These are phyloP conservation scores for Nudaria mundana DNA, from an alignment of 2,888 invertebrate species.

Conservation along the genomic window DNA sequence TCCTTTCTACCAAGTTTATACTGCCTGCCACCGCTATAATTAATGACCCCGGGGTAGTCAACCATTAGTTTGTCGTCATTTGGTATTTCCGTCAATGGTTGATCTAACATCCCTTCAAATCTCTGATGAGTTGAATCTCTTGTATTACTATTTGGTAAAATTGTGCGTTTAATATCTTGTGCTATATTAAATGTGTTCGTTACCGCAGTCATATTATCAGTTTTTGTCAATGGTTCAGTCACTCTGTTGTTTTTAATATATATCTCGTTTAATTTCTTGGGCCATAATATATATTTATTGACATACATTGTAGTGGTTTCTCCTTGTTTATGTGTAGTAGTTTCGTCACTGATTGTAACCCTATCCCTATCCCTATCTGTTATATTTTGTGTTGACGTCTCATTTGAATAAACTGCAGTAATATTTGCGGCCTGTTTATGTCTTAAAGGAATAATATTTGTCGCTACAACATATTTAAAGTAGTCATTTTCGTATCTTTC, in stretches of 20 bases:
- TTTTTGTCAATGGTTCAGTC: not conserved
- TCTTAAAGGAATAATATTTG: constrained; percentile 1
- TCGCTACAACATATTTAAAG: constrained; percentile 18
- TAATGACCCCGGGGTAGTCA: constrained; percentile 4
- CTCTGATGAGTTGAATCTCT: too few relatives aligned
- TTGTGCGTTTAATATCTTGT: not conserved
- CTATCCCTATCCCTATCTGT: not conserved
- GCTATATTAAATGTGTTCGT: not conserved
- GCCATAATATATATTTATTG: not conserved
- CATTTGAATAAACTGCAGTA: not conserved
- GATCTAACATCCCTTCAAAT: too few relatives aligned
- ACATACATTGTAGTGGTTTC: not conserved
- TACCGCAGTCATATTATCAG: not conserved
- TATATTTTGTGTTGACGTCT: not conserved
- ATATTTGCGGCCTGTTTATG: not conserved
- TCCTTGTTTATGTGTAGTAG: not conserved
- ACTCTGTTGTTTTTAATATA: not conserved
- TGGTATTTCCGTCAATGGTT: constrained; percentile 1
- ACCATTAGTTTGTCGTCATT: constrained; percentile 11
- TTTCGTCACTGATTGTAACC: not conserved
- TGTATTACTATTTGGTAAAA: not conserved
- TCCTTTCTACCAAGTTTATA: constrained; percentile 17
- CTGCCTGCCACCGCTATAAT: constrained; percentile 2
- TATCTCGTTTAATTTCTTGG: not conserved
- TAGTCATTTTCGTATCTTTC: constrained; percentile 12